Percentiles rank a stretch among this genome's conserved stretches.
These are phyloP conservation scores for Athripsodes cinereus DNA, from an alignment of 2,888 invertebrate species.

Conservation along the genomic window DNA sequence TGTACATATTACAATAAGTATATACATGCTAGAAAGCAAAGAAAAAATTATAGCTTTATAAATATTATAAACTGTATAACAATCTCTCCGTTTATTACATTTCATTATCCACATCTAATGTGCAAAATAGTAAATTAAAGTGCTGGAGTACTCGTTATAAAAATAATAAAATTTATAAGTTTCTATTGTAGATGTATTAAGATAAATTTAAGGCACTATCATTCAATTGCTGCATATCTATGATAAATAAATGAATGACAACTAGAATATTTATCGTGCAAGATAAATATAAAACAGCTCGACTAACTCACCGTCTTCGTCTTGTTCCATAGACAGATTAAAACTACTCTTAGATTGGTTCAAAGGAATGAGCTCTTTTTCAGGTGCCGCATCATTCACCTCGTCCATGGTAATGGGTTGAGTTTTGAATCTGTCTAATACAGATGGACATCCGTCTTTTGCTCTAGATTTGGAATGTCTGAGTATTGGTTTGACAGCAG, in stretches of 20 bases:
- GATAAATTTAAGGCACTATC: neutral
- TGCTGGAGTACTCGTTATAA: too few relatives aligned
- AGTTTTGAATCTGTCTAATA: slow-evolving; percentile 56
- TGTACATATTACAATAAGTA: too few relatives aligned
- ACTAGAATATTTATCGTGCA: neutral
- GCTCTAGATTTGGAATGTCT: slow-evolving; percentile 48
- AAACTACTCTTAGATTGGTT: slow-evolving; percentile 43
- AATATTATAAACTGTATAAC: too few relatives aligned
- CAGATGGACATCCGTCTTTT: slow-evolving; percentile 37
- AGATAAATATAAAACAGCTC: neutral
- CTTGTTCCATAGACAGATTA: slow-evolving; percentile 45
- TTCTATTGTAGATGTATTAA: too few relatives aligned
- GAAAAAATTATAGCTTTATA: too few relatives aligned
- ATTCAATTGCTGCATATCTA: neutral
- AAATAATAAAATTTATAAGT: too few relatives aligned
- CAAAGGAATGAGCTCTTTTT: slow-evolving; percentile 26
- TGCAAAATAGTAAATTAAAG: too few relatives aligned
- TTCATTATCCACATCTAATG: too few relatives aligned
- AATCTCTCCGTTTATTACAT: too few relatives aligned
- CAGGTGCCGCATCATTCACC: slow-evolving; percentile 45
- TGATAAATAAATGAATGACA: neutral
- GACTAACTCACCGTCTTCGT: slow-evolving; percentile 47
- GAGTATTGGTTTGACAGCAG: slow-evolving; percentile 44
- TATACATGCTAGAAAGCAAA: too few relatives aligned
- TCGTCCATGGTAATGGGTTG: slow-evolving; percentile 68